A percentile compares a stretch with the other conserved stretches of the same genome.
These are phyloP conservation scores for Hippocampus mohnikei DNA, from an alignment of 2,113 vertebrate genomes.

Conservation along the genomic window DNA sequence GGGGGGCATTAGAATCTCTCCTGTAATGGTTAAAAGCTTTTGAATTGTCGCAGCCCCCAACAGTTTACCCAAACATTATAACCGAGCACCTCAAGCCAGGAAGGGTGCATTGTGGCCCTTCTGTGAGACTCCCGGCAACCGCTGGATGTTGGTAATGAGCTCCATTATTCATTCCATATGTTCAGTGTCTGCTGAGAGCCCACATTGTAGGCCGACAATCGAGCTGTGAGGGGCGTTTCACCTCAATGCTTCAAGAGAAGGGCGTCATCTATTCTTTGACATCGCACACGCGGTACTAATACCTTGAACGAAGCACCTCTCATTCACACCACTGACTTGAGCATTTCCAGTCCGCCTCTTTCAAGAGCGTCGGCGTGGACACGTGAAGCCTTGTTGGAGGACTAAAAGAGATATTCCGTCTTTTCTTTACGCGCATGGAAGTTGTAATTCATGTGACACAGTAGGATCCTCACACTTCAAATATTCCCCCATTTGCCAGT, in stretches of 20 bases:
- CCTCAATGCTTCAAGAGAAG: slow-evolving; percentile 67
- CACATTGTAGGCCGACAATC: slow-evolving; percentile 65
- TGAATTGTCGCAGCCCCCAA: not conserved
- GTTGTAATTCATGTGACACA: slow-evolving; percentile 1
- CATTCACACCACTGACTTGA: slow-evolving; percentile 19
- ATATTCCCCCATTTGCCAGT: not conserved
- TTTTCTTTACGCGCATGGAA: slow-evolving; percentile 19
- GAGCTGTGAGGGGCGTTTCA: slow-evolving; percentile 64
- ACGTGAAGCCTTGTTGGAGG: slow-evolving; percentile 17
- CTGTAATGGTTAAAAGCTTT: slow-evolving; percentile 6
- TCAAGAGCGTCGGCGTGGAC: slow-evolving; percentile 28
- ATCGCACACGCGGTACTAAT: slow-evolving; percentile 58
- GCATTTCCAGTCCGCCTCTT: slow-evolving; percentile 32
- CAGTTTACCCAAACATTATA: slow-evolving; percentile 22
- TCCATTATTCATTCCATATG: slow-evolving; percentile 79
- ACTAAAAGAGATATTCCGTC: slow-evolving; percentile 29
- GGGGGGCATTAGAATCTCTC: not conserved
- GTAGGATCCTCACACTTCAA: not conserved
- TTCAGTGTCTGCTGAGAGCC: slow-evolving; percentile 69
- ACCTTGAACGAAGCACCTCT: slow-evolving; percentile 49
- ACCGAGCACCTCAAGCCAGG: slow-evolving; percentile 22
- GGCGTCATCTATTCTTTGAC: slow-evolving; percentile 66
- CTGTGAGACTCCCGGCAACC: slow-evolving; percentile 68
- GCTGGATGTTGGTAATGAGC: slow-evolving; percentile 74
- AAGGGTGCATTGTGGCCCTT: slow-evolving; percentile 56